Percentiles rank a stretch among this genome's conserved stretches.
These are phyloP conservation scores for Glaucopsyche alexis DNA, from an alignment of 2,888 invertebrate genomes.

Conservation along the genomic window DNA sequence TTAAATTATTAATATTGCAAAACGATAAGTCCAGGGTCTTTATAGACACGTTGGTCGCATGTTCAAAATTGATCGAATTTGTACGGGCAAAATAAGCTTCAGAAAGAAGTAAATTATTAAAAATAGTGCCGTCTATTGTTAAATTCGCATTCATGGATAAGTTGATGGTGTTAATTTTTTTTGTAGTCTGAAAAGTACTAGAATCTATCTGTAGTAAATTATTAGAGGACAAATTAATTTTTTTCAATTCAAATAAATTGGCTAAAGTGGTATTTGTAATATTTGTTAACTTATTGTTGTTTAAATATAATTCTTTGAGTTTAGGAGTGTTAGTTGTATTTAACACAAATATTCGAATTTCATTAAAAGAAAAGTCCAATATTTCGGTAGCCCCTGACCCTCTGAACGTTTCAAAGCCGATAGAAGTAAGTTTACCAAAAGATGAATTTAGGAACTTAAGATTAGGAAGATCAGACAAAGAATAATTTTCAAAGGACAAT, in stretches of 20 bases:
- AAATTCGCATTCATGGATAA: conserved; percentile 32
- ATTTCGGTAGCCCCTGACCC: conserved; percentile 30
- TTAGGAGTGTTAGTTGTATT: conserved; percentile 32
- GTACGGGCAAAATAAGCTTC: conserved; percentile 31
- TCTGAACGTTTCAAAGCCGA: conserved; percentile 34
- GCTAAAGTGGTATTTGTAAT: conserved; percentile 31
- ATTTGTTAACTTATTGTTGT: conserved; percentile 34
- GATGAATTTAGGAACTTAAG: conserved; percentile 31
- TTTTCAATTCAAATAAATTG: conserved; percentile 30
- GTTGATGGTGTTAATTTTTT: conserved; percentile 29
- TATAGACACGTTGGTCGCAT: conserved; percentile 32
- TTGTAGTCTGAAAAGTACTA: conserved; percentile 28
- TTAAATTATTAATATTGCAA: conserved; percentile 34
- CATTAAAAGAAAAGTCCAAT: conserved; percentile 34
- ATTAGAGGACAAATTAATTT: conserved; percentile 32
- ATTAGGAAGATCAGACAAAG: conserved; percentile 26
- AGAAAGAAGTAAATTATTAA: conserved; percentile 33
- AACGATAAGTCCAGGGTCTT: conserved; percentile 31
- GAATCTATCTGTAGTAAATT: conserved; percentile 33
- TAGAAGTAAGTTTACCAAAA: conserved; percentile 30
- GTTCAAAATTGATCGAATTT: conserved; percentile 29
- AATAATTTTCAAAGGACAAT: conserved; percentile 29
- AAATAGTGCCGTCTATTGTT: conserved; percentile 26
- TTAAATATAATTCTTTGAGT: conserved; percentile 32
- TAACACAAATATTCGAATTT: conserved; percentile 31